Evolutionary conservation across 2,113 vertebrate species (phyloP).

Genomic region (Perca flavescens): DNA sequence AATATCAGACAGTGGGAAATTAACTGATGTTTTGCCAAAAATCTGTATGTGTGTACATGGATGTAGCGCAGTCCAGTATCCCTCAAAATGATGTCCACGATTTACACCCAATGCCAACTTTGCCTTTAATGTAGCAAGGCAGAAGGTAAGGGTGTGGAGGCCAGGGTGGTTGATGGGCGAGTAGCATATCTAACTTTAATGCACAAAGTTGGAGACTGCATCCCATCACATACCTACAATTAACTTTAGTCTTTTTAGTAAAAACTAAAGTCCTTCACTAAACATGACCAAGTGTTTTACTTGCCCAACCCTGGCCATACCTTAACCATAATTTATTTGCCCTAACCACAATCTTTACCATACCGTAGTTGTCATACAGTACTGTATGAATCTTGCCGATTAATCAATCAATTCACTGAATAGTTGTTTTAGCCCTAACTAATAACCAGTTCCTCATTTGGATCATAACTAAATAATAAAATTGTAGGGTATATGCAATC

Average conservation of each 20-base stretch:
- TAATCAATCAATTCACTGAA: no score
- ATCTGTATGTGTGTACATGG: neutral
- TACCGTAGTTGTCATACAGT: neutral
- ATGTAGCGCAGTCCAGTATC: neutral
- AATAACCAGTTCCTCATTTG: neutral
- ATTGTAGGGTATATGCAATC: neutral
- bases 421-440: neutral
- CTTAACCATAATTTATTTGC: neutral
- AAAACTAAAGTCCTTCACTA: no score
- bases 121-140: neutral
- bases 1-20: conserved; percentile 23
- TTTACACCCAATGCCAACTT: neutral
- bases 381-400: neutral
- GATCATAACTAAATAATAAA: neutral
- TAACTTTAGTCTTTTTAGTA: no score
- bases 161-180: neutral
- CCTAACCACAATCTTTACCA: no score
- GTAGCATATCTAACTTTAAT: neutral
- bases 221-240: neutral
- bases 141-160: neutral
- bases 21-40: neutral
- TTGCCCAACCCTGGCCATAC: neutral
- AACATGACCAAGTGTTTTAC: no score
- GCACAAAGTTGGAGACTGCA: neutral
- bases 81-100: neutral